Conservation (phyloP, 2,113 vertebrate genomes). For the Chamaetylas fuelleborni region DNA sequence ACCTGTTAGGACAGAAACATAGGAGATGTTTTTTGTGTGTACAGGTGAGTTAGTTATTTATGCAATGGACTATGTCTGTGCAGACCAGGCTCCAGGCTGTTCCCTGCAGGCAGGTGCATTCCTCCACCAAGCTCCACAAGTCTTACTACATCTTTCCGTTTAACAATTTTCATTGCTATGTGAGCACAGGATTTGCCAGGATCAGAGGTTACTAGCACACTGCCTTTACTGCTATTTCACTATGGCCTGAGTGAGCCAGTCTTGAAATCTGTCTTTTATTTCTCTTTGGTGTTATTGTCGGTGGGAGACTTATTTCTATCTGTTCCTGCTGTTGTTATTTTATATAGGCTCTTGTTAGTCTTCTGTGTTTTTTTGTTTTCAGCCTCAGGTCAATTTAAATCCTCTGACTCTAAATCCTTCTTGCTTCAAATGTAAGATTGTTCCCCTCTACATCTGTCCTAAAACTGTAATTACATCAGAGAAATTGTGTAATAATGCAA, state of each 20-base stretch:
- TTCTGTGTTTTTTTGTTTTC: constrained; percentile 29
- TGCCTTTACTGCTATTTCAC: constrained; percentile 32
- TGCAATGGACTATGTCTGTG: not conserved
- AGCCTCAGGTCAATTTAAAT: constrained; percentile 17
- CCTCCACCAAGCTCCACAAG: not conserved
- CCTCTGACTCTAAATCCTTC: constrained; percentile 11
- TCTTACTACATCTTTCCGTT: constrained; percentile 13
- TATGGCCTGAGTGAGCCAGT: not conserved
- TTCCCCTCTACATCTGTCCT: not conserved
- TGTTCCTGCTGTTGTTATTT: constrained; percentile 16
- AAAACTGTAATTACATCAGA: constrained; percentile 7
- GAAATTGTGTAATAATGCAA: not conserved
- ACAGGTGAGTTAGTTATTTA: not conserved
- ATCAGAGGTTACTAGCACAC: constrained; percentile 39
- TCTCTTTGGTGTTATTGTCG: constrained; percentile 37
- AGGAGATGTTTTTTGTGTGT: not conserved
- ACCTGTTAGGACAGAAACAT: not conserved
- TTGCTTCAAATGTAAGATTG: not conserved
- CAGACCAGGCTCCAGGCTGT: not conserved
- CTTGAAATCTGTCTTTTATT: constrained; percentile 56
- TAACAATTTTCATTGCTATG: constrained; percentile 31
- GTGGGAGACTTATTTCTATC: constrained; percentile 52
- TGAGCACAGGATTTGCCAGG: constrained; percentile 33
- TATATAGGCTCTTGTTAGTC: constrained; percentile 40
- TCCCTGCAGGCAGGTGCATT: not conserved